phyloP scores from a whole-genome alignment of 2,888 invertebrate species.

The Hymenopus coronatus region DNA sequence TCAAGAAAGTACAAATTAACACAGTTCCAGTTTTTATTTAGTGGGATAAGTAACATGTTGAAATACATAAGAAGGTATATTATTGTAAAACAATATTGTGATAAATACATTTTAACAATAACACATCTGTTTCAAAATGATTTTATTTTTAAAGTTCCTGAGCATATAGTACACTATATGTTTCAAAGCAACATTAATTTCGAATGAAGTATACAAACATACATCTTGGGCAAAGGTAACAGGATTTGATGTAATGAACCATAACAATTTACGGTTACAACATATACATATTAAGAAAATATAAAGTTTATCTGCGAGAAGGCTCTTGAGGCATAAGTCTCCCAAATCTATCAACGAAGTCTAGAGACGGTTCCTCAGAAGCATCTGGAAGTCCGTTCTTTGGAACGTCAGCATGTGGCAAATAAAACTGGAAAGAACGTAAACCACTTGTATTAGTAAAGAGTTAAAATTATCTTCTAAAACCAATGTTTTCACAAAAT shows the following conservation, averaged over 20 bases:
- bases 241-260: background rate
- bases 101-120: too few relatives aligned
- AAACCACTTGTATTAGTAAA: too few relatives aligned
- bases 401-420: background rate
- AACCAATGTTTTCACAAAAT: too few relatives aligned
- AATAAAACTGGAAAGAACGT: background rate
- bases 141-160: too few relatives aligned
- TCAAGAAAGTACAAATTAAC: too few relatives aligned
- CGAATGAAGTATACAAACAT: background rate
- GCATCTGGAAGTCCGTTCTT: background rate
- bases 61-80: too few relatives aligned
- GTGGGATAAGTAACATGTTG: too few relatives aligned
- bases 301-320: background rate
- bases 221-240: background rate
- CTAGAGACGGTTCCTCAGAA: background rate
- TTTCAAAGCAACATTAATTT: background rate
- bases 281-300: background rate
- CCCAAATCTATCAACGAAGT: background rate
- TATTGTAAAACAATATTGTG: too few relatives aligned
- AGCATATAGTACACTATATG: too few relatives aligned
- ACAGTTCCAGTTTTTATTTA: too few relatives aligned
- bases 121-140: too few relatives aligned
- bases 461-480: too few relatives aligned
- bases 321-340: background rate
- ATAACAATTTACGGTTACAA: background rate